Evolutionary conservation across 2,113 vertebrate genomes (phyloP), one percentile per base, ranked within the genome.

Genomic region (Ochotona princeps): DNA sequence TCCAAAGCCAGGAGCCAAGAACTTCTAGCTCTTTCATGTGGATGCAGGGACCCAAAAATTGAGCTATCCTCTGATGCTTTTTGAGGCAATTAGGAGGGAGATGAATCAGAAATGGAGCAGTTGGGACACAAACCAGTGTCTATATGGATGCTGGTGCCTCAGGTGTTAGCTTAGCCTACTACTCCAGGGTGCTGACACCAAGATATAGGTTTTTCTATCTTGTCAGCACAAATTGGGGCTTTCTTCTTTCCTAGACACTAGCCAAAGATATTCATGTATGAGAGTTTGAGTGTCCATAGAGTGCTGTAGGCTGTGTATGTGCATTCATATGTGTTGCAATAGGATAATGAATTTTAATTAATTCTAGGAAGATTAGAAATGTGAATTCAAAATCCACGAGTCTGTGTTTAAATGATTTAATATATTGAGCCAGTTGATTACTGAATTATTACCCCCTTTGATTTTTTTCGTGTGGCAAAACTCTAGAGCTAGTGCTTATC

Each of bases 361-460:
- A 44, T 82, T 65, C 72, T 80, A 69, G 66, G 38, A 85, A 89
- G 92, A 83, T 67, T 78, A 86, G 38, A 60, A 72, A 85, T 93
- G 65, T 75, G 17, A 66, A 72, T 17, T 94, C 54, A 94, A 92
- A 83, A 73, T 35, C 44, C 57, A 65, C 65, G 3, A 65, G 69
- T 67, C 38, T 76, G n/a, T 70, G 65, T 78, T 85, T 85, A 74
- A 92, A 23, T 91, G 32, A 86, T 67, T 80, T 83, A 35, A 78
- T 57, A 32, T 65, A 78, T 57, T 17, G 14, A 57, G 54, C 54
- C 15, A 57, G 18, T 17, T 18, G 14, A 57, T 57, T 18, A 57
- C 18, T 57, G 15, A 57, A 57, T 57, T 13, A 57, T 57, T 57
- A 90, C 15, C 74, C 32, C 73, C 21, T 79, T 85, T 0, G 0